Base-by-base conservation (phyloP, 2,113 vertebrate genomes). In the Glaucidium brasilianum region DNA sequence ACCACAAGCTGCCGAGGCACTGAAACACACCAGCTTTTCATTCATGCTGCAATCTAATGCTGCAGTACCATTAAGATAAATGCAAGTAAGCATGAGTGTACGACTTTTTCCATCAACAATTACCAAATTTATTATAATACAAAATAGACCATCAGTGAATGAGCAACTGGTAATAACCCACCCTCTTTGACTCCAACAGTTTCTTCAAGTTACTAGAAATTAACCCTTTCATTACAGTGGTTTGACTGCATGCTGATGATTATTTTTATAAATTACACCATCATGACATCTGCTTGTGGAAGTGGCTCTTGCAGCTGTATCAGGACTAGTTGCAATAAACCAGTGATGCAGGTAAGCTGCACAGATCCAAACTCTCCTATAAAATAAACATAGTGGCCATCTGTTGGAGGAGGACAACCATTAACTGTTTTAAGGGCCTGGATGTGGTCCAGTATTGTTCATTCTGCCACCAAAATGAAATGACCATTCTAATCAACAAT, bases 61-160 rank as follows among this genome's bases (percentile, higher is more conserved):
- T 85, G 75, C 94, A 96, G 78, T 96, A 92, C 95, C 95, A 98
- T 98, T 97, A 98, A 96, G 96, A 98, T 93, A 95, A 98, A 98
- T 94, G 82, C 95, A 97, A 98, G 93, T 56, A 97, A 86, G 73
- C 77, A 88, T 69, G 43, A 84, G 37, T 60, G 43, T 68, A 93
- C 78, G 88, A 93, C 92, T 95, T 97, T 95, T 96, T 88, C 92
- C 92, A 95, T 93, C 86, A 94, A 96, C 92, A 96, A 87, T 96
- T 92, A 97, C 76, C 85, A 92, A 97, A 96, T 94, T 95, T 97
- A 94, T 96, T 97, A 71, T 95, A 89, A 95, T 78, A 92, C 21
- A 94, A 91, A 97, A 96, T 60, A 95, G 81, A 80, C 85, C 82
- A 97, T 96, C 93, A 94, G 80, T 80, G 95, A 97, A 90, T 32